These are phyloP conservation scores for Scaeva pyrastri DNA, from an alignment of 2,888 invertebrate genomes.

Conservation along the genomic window DNA sequence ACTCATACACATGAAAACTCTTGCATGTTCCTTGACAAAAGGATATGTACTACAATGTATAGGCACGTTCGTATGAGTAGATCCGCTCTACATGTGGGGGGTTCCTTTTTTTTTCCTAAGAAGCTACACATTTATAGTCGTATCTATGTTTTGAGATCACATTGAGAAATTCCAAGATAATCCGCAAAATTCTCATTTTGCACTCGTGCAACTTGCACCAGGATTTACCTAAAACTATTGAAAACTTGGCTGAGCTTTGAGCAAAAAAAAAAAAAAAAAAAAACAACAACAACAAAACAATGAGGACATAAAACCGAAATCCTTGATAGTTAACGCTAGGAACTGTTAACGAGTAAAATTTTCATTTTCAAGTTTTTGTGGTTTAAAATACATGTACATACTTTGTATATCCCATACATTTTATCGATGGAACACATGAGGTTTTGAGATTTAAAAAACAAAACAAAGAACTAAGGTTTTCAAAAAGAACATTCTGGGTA, in stretches of 20 bases:
- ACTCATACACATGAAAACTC: conserved; percentile 10
- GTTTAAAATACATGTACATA: background rate
- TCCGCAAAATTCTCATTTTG: conserved; percentile 22
- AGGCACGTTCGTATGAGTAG: background rate
- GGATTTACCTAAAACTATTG: background rate
- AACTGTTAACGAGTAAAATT: conserved; percentile 21
- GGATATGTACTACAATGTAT: no score
- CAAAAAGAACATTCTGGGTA: no score
- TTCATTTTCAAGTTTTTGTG: conserved; percentile 39
- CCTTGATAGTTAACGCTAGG: conserved; percentile 13
- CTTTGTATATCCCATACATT: background rate
- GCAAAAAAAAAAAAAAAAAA: no score
- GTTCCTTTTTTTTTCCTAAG: background rate
- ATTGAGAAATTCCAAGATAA: conserved; percentile 16
- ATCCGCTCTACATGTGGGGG: background rate
- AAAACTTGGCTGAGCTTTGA: background rate
- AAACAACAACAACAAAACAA: conserved; percentile 18
- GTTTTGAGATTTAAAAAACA: background rate
- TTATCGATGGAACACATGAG: background rate
- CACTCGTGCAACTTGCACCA: conserved; percentile 21
- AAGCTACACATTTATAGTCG: background rate
- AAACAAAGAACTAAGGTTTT: background rate
- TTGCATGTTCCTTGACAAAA: conserved; percentile 25
- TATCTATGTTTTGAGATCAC: background rate
- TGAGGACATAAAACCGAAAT: background rate